These are phyloP conservation scores for Toxonevra muliebris DNA, from an alignment of 2,888 invertebrate species.

Conservation along the genomic window DNA sequence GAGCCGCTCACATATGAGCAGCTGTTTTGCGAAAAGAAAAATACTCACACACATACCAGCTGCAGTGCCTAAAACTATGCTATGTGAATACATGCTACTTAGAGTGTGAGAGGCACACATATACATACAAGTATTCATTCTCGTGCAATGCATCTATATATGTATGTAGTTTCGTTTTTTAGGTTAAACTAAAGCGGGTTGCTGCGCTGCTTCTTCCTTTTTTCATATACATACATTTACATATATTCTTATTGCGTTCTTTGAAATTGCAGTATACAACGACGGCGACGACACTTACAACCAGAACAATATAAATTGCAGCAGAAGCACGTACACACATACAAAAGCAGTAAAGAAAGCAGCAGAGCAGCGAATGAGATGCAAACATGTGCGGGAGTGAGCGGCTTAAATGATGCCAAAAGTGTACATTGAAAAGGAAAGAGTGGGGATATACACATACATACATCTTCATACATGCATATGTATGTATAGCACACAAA, in stretches of 20 bases:
- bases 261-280: too few species aligned
- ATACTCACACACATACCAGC: background rate
- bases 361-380: too few species aligned
- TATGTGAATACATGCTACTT: slow-evolving; percentile 29
- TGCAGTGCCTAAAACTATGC: slow-evolving; percentile 50
- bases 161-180: slow-evolving; percentile 12
- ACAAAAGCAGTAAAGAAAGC: background rate
- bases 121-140: slow-evolving; percentile 3
- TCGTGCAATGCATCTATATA: slow-evolving; percentile 5
- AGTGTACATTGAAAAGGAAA: background rate
- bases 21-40: slow-evolving; percentile 3
- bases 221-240: too few species aligned
- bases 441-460: background rate
- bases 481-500: background rate
- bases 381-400: too few species aligned
- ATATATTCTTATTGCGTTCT: too few species aligned
- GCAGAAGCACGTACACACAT: slow-evolving; percentile 11
- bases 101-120: background rate
- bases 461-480: slow-evolving; percentile 4
- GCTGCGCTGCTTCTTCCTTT: too few species aligned
- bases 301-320: too few species aligned
- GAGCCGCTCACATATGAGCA: background rate
- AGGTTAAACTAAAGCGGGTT: background rate
- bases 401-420: too few species aligned
- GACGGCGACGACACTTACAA: too few species aligned